These are phyloP conservation scores for Lipophrys pholis DNA, from an alignment of 2,113 vertebrate species.

Conservation along the genomic window DNA sequence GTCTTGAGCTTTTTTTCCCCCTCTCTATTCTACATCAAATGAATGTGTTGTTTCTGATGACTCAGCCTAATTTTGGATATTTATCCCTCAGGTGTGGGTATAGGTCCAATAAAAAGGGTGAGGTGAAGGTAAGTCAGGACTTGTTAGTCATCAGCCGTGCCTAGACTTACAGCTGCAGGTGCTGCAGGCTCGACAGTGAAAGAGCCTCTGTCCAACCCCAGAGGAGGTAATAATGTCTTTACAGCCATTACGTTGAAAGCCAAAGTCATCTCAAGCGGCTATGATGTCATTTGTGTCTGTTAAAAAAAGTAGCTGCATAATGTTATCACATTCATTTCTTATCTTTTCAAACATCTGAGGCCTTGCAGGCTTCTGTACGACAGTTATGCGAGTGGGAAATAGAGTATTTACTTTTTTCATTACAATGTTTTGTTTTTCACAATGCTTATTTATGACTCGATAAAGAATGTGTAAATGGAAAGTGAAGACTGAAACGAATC, in stretches of 20 bases:
- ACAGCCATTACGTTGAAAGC: slow-evolving; percentile 53
- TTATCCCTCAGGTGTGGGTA: slow-evolving; percentile 9
- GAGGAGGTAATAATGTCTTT: slow-evolving; percentile 56
- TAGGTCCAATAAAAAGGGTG: slow-evolving; percentile 36
- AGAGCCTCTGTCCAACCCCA: slow-evolving; percentile 32
- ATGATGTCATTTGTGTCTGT: slow-evolving; percentile 68
- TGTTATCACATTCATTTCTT: slow-evolving; percentile 20
- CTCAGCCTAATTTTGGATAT: slow-evolving; percentile 3
- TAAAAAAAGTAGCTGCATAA: slow-evolving; percentile 19
- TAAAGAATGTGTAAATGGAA: not conserved
- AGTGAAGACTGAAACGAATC: not conserved
- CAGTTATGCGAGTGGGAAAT: not conserved
- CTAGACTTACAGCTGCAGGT: slow-evolving; percentile 50
- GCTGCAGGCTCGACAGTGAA: slow-evolving; percentile 24
- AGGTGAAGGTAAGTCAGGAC: slow-evolving; percentile 57
- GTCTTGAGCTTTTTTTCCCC: no score
- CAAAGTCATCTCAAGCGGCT: slow-evolving; percentile 55
- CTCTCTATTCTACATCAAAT: not conserved
- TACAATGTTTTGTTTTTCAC: no score
- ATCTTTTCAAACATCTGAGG: slow-evolving; percentile 25
- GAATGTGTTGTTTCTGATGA: slow-evolving; percentile 14
- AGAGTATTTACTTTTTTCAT: no score
- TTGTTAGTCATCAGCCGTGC: slow-evolving; percentile 63
- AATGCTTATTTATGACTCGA: not conserved
- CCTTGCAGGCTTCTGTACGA: slow-evolving; percentile 17